phyloP scores from a whole-genome alignment of 2,888 invertebrate genomes.

The Strigamia crassipes region DNA sequence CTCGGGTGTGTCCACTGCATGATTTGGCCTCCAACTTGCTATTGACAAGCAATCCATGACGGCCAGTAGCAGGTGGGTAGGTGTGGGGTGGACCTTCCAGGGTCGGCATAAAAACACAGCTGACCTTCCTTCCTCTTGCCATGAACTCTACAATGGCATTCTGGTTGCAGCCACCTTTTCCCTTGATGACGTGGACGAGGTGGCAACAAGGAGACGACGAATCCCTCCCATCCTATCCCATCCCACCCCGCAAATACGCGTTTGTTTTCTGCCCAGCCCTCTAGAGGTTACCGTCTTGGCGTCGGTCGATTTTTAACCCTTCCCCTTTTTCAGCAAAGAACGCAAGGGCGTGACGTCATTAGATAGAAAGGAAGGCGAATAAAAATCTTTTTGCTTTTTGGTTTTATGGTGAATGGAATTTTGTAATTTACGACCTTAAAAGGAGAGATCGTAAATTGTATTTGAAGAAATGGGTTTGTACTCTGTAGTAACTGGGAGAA shows the following conservation, averaged over 20 bases:
- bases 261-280: conserved; percentile 11
- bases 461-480: background rate
- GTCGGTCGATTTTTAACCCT: conserved; percentile 21
- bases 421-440: background rate
- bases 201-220: background rate
- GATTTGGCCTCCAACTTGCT: background rate
- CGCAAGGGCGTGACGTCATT: conserved; percentile 7
- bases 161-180: conserved; percentile 7
- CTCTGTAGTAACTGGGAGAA: background rate
- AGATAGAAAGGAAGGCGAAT: background rate
- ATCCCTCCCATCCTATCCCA: background rate
- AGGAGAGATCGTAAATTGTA: background rate
- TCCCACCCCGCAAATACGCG: background rate
- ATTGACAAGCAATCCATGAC: conserved; percentile 11
- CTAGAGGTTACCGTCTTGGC: conserved; percentile 7
- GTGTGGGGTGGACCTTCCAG: background rate
- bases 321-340: conserved; percentile 1
- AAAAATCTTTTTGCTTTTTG: background rate
- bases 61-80: conserved; percentile 4
- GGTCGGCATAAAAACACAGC: conserved; percentile 12
- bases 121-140: conserved; percentile 16
- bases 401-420: background rate
- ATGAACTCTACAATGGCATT: conserved; percentile 1
- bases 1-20: conserved; percentile 4
- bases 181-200: conserved; percentile 7